Percentiles rank a stretch among this genome's conserved stretches.
phyloP scores from a whole-genome alignment of 2,797 vertebrate species.

The Nannoperca obscura region DNA sequence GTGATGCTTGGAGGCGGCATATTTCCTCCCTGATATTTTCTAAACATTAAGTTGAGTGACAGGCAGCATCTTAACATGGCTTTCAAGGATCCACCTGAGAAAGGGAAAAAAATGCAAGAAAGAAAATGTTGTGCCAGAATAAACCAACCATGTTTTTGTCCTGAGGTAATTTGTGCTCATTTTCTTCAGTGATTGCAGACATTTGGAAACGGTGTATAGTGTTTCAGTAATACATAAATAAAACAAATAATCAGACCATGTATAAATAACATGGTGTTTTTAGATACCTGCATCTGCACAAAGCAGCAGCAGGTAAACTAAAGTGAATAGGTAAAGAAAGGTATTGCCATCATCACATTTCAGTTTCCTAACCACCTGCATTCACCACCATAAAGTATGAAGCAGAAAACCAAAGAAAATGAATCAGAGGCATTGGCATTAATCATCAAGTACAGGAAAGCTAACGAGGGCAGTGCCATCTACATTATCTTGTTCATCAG shows the following conservation, averaged over 20 bases:
- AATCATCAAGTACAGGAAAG: background rate
- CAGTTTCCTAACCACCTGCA: background rate
- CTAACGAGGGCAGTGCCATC: background rate
- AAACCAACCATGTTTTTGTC: constrained; percentile 29
- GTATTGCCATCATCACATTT: background rate
- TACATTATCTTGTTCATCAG: constrained; percentile 1
- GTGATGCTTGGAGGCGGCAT: background rate
- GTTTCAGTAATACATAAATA: constrained; percentile 20
- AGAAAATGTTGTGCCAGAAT: constrained; percentile 23
- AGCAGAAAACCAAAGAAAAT: background rate
- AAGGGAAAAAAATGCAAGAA: constrained; percentile 6
- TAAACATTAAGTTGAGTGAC: constrained; percentile 15
- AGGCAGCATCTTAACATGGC: constrained; percentile 13
- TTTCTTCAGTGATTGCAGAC: constrained; percentile 21
- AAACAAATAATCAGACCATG: background rate
- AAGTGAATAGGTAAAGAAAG: background rate
- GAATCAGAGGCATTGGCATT: background rate
- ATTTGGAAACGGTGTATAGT: constrained; percentile 15
- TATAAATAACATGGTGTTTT: constrained; percentile 4
- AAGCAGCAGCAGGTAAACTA: background rate
- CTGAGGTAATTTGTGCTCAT: constrained; percentile 29
- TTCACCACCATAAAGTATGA: background rate
- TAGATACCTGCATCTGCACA: constrained; percentile 1
- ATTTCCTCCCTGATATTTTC: constrained; percentile 18
- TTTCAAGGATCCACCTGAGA: constrained; percentile 26